A percentile compares a stretch with the other conserved stretches of the same genome.
Evolutionary conservation across 2,888 invertebrate species (phyloP).

Genomic region (Nasonovia ribisnigri): DNA sequence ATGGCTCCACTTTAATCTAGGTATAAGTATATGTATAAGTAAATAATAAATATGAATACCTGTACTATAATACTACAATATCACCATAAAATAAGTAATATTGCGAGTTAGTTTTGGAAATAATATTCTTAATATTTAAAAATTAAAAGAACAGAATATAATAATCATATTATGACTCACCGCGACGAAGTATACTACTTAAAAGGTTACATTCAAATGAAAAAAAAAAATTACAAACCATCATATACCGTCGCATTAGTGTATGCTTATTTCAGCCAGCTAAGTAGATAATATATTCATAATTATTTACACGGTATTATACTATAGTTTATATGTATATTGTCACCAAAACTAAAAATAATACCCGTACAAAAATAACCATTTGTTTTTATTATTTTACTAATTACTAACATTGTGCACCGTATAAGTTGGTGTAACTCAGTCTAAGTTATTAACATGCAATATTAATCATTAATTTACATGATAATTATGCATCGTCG

Average conservation of each 20-base stretch:
- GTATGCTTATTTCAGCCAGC: background rate
- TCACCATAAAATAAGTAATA: background rate
- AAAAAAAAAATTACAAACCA: background rate
- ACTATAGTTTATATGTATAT: background rate
- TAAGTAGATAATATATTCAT: background rate
- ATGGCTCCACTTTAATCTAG: background rate
- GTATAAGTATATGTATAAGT: background rate
- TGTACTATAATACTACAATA: background rate
- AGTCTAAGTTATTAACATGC: background rate
- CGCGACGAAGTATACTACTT: background rate
- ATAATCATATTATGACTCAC: background rate
- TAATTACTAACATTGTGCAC: background rate
- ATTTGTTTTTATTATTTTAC: background rate
- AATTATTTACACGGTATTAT: background rate
- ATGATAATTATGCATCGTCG: background rate
- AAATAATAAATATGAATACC: too few species aligned
- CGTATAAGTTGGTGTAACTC: background rate
- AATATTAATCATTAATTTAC: background rate
- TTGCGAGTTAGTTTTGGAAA: background rate
- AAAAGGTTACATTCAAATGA: background rate
- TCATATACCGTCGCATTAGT: background rate
- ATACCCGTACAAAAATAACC: background rate
- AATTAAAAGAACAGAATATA: background rate
- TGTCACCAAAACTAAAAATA: background rate
- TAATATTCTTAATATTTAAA: background rate